phyloP scores from a whole-genome alignment of 2,113 vertebrate species.

The Girardinichthys multiradiatus region DNA sequence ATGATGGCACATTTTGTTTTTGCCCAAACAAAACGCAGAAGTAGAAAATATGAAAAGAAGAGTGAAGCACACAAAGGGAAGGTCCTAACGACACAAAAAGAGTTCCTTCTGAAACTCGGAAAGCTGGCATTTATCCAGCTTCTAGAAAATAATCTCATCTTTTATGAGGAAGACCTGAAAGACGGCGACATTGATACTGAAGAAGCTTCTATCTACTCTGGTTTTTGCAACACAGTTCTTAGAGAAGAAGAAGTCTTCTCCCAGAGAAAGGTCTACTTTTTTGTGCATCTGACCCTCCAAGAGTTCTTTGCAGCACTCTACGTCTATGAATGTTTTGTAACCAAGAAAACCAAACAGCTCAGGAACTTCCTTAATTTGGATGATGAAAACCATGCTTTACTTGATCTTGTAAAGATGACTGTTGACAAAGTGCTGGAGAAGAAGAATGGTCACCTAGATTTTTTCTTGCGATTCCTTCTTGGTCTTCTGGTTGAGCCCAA shows the following conservation, averaged over 20 bases:
- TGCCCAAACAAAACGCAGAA: constrained; percentile 37
- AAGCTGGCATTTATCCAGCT: constrained; percentile 66
- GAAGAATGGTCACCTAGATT: constrained; percentile 48
- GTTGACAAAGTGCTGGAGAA: constrained; percentile 50
- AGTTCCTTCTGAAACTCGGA: constrained; percentile 59
- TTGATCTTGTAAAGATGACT: constrained; percentile 52
- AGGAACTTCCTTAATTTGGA: constrained; percentile 15
- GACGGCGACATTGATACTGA: constrained; percentile 19
- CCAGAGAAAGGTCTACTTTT: constrained; percentile 52
- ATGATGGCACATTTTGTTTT: constrained; percentile 62
- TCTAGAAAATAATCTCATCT: constrained; percentile 51
- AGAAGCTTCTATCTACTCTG: constrained; percentile 31
- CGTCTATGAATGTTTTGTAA: constrained; percentile 54
- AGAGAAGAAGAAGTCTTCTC: constrained; percentile 9
- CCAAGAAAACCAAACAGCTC: constrained; percentile 30
- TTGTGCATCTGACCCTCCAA: constrained; percentile 67
- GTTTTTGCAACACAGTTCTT: constrained; percentile 43
- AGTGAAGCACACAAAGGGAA: neutral
- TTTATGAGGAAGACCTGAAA: constrained; percentile 58
- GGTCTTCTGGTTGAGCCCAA: constrained; percentile 53
- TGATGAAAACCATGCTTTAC: constrained; percentile 22
- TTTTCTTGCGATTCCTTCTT: constrained; percentile 57
- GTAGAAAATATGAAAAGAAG: constrained; percentile 22
- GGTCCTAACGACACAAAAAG: constrained; percentile 11
- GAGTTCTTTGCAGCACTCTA: constrained; percentile 71